These are phyloP conservation scores for Scomberomorus guttatus DNA, from an alignment of 2,797 vertebrate genomes.

Conservation along the genomic window DNA sequence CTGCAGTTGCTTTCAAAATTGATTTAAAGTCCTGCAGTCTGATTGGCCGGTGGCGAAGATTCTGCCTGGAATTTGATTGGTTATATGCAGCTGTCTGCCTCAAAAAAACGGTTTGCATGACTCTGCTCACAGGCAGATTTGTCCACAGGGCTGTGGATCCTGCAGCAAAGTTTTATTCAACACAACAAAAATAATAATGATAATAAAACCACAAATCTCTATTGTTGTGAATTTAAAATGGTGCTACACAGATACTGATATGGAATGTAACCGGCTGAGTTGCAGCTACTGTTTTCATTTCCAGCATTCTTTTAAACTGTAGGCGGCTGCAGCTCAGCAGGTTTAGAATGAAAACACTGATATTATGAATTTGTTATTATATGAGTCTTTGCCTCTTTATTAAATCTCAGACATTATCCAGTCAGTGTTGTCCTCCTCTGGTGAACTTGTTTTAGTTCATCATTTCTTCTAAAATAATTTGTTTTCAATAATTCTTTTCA, in stretches of 20 bases:
- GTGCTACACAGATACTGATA: not conserved
- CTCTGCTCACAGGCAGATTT: constrained; percentile 58
- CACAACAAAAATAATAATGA: not conserved
- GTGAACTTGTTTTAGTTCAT: not conserved
- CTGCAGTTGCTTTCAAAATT: constrained; percentile 24
- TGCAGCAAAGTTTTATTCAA: not conserved
- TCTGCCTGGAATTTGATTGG: constrained; percentile 44
- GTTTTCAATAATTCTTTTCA: not conserved
- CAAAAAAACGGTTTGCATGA: constrained; percentile 2
- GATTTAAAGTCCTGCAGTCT: constrained; percentile 37
- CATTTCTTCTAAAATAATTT: not conserved
- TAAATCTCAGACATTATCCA: not conserved
- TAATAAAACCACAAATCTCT: not conserved
- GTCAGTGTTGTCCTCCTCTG: not conserved
- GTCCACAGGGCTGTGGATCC: constrained; percentile 13
- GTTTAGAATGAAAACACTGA: not conserved
- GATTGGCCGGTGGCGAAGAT: constrained; percentile 35
- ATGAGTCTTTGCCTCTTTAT: not conserved
- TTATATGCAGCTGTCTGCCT: constrained; percentile 19
- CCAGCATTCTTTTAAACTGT: too few relatives aligned
- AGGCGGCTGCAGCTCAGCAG: not conserved
- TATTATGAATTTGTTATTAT: not conserved
- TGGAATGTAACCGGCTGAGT: not conserved
- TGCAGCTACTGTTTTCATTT: not conserved
- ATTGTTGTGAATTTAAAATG: not conserved